Base-by-base conservation (phyloP, 2,797 vertebrate species). In the Helicolenus hilgendorfi region DNA sequence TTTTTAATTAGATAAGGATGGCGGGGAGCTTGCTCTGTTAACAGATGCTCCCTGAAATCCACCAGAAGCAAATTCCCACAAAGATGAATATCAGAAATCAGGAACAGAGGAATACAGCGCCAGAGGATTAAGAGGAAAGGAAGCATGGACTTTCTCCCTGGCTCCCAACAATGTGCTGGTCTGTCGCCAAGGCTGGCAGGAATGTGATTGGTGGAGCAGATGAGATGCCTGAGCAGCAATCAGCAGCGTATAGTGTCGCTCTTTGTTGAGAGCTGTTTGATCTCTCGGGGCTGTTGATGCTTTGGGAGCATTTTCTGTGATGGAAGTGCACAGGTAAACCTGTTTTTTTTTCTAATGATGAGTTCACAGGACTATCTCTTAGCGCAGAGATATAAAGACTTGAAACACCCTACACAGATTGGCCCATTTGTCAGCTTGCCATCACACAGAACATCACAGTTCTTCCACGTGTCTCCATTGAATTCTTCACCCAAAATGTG, bases 1-100 rank as follows among this genome's bases (percentile, higher is more conserved):
- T 69, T 92, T 89, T 89, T 91, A 35, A 94, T 94, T 87, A 82
- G 92, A 93, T 86, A 67, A 83, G 56, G 65, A 94, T 79, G 81
- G 73, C 64, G 5, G 72, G 41, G 53, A 74, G 56, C 68, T 73
- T 24, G 56, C 45, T 87, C 31, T 78, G 87, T 87, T 86, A 92
- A 83, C 86, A 94, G 86, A 94, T 87, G 87, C 90, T 92, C 68
- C 69, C 22, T 79, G 72, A 88, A 90, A 88, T 79, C 84, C 62
- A 83, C 79, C 75, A 27, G 81, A 79, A 85, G 79, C 69, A 74
- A 79, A 85, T 77, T 59, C 86, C 56, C 63, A 53, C 49, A 83
- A 69, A 84, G 83, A 91, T 89, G 53, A 27, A 59, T 88, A 87
- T 87, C 70, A 55, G 60, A 83, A 75, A 87, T 83, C 24, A 60